Evolutionary conservation across 1,140 invertebrate species (phyloP).

Genomic region (Drosophila eugracilis): DNA sequence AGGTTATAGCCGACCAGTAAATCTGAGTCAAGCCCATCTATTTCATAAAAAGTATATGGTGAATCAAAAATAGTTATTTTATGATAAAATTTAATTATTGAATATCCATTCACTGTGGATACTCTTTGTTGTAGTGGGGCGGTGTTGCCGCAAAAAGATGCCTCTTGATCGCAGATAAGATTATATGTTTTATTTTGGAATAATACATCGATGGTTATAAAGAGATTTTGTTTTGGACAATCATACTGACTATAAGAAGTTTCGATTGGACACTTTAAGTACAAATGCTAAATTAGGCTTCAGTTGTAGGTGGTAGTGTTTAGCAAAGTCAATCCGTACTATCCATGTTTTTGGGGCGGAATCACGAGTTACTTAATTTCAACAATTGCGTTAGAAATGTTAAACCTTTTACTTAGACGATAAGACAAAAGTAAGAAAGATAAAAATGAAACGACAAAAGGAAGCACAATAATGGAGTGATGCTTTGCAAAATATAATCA

Average conservation of each 20-base stretch:
- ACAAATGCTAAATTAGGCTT: slow-evolving; percentile 54
- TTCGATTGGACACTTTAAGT: slow-evolving; percentile 64
- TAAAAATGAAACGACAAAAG: slow-evolving; percentile 23
- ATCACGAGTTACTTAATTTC: slow-evolving; percentile 52
- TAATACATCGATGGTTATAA: slow-evolving; percentile 59
- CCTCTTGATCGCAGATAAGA: no score
- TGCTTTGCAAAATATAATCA: slow-evolving; percentile 7
- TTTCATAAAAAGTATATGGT: no score
- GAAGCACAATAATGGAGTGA: slow-evolving; percentile 4
- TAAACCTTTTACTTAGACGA: slow-evolving; percentile 27
- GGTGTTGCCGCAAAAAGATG: no score
- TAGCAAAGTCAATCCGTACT: slow-evolving; percentile 27
- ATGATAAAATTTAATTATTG: no score
- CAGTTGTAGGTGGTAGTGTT: slow-evolving; percentile 26
- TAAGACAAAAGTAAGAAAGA: slow-evolving; percentile 11
- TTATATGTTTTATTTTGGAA: slow-evolving; percentile 64
- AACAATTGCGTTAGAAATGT: slow-evolving; percentile 60
- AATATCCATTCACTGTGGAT: no score
- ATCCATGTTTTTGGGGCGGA: slow-evolving; percentile 55
- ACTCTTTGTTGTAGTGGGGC: no score
- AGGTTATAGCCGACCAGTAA: no score
- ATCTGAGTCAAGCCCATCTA: no score
- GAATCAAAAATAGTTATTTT: no score
- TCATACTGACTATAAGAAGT: slow-evolving; percentile 57
- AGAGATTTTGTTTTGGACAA: slow-evolving; percentile 32